phyloP scores from a whole-genome alignment of 2,888 invertebrate genomes.

The Acrobasis consociella region DNA sequence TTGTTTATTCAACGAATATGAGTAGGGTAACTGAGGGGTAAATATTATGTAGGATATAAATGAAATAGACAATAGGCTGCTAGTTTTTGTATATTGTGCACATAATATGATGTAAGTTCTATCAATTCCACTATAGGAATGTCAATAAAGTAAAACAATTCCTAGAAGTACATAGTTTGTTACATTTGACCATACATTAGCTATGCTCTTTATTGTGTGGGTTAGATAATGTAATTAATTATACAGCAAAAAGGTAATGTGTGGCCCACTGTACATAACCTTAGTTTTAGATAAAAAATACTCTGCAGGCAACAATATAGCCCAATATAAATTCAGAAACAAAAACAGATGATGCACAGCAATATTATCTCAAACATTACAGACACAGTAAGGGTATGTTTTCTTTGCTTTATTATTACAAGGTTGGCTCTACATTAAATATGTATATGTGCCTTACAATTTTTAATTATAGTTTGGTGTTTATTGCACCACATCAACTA shows the following conservation, averaged over 20 bases:
- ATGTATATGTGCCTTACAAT: conserved; percentile 9
- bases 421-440: conserved; percentile 9
- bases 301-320: no score
- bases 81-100: conserved; percentile 65
- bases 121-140: conserved; percentile 62
- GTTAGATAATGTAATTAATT: no score
- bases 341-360: no score
- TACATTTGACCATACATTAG: no score
- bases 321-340: no score
- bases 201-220: no score
- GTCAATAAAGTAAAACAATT: conserved; percentile 30
- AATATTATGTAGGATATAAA: conserved; percentile 25
- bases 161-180: conserved; percentile 26
- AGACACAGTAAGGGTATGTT: not conserved
- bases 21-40: not conserved
- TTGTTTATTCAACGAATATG: no score
- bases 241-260: no score
- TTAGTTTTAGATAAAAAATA: no score
- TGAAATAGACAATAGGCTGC: conserved; percentile 38
- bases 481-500: conserved; percentile 7
- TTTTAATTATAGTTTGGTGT: conserved; percentile 1
- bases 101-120: conserved; percentile 46
- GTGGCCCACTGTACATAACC: no score
- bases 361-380: not conserved
- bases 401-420: not conserved